Base-by-base conservation (phyloP, 2,888 invertebrate genomes). In the Volucella inanis region DNA sequence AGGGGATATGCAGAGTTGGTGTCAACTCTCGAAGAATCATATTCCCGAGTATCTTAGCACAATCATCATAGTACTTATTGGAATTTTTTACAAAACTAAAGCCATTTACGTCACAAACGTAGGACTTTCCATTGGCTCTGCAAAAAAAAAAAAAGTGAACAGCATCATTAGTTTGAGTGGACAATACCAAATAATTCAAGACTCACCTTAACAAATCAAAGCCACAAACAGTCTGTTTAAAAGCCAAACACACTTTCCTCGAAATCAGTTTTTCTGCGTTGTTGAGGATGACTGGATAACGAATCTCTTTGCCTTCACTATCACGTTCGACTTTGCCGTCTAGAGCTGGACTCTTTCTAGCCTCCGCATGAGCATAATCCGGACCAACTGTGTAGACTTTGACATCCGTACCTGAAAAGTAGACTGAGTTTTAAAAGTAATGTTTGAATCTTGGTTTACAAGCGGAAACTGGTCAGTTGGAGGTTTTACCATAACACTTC, bases 51-150 rank as follows among this genome's bases (percentile, higher is more conserved):
- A 99, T 99, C 93, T 99, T 98, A 22, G 99, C 99, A 92, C 99
- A 99, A 90, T 99, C 99, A 92, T 99, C 99, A 91, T 99, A 99
- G 93, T 99, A 99, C 91, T 99, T 99, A 92, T 98, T 98, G 0
- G 99, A 99, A 92, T 99, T 99, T 92, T 99, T 99, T 38, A 99
- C 99, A 92, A 99, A 99, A 90, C 99, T 99, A 92, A 99, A 99
- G 0, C 99, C 99, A 93, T 99, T 99, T 3, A 99, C 99, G 93
- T 99, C 99, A 93, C 99, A 99, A 0, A 99, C 99, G 92, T 97
- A 99, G 0, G 99, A 99, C 92, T 98, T 98, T 62, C 99, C 99
- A 93, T 98, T 99, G 18, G 99, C 99, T 92, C 99, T 96, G 89
- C 18, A 91, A 91, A 88, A 76, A 3, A n/a, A 49, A 50, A 9